phyloP scores from a whole-genome alignment of 2,797 vertebrate genomes.

The Sebastes goodei region DNA sequence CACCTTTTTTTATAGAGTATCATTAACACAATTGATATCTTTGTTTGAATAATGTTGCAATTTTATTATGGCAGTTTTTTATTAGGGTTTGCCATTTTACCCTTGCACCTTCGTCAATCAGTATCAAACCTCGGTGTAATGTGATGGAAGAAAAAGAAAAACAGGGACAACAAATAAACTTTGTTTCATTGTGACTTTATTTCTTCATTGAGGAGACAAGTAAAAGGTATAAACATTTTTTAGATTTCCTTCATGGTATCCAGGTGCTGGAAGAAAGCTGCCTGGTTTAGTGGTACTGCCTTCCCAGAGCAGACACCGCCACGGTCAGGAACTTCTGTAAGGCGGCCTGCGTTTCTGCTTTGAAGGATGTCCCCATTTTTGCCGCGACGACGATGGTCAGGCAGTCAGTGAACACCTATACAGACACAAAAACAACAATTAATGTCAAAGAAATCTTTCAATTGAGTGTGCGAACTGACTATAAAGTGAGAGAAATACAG shows the following conservation, averaged over 20 bases:
- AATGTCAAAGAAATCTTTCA: neutral
- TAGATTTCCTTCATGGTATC: neutral
- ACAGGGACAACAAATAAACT: neutral
- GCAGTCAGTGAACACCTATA: slow-evolving; percentile 84
- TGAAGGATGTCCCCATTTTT: slow-evolving; percentile 79
- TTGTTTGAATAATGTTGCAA: neutral
- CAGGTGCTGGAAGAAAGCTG: neutral
- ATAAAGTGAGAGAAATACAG: slow-evolving; percentile 82
- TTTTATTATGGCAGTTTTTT: neutral
- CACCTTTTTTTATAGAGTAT: neutral
- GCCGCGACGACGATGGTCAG: slow-evolving; percentile 82
- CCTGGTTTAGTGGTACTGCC: slow-evolving; percentile 83
- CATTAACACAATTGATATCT: neutral
- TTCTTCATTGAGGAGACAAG: slow-evolving; percentile 8
- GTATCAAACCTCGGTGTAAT: neutral
- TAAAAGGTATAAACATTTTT: neutral
- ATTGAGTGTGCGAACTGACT: neutral
- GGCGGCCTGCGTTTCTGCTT: slow-evolving; percentile 70
- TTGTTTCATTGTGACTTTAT: slow-evolving; percentile 42
- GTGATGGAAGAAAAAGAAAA: neutral
- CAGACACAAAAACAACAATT: neutral
- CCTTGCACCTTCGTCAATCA: neutral
- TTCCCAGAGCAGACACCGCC: slow-evolving; percentile 84
- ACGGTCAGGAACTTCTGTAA: slow-evolving; percentile 85
- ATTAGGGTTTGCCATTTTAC: neutral